phyloP scores from a whole-genome alignment of 1,140 invertebrate genomes.

The Cotesia vestalis region DNA sequence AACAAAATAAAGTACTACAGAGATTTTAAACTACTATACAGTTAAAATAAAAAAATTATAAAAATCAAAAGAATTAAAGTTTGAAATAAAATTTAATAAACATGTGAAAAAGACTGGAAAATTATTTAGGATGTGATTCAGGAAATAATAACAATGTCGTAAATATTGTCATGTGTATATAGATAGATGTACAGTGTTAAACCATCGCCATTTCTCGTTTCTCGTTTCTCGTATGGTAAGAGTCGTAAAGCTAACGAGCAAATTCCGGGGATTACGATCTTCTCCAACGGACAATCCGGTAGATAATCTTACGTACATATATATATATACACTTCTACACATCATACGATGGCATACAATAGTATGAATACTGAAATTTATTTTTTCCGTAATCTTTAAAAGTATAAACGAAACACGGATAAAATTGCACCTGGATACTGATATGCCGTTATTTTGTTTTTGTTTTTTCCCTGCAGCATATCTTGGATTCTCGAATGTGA shows the following conservation, averaged over 20 bases:
- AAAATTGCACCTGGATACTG: conserved; percentile 10
- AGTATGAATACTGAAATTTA: not conserved
- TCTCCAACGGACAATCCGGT: conserved; percentile 16
- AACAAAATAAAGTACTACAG: too few relatives aligned
- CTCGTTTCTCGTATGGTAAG: conserved; percentile 16
- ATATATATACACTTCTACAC: conserved; percentile 9
- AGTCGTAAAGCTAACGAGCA: conserved; percentile 23
- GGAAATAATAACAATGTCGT: too few relatives aligned
- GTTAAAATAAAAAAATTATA: too few relatives aligned
- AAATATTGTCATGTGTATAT: not conserved
- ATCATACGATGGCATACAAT: conserved; percentile 1
- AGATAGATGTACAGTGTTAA: not conserved
- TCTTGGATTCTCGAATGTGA: conserved; percentile 32
- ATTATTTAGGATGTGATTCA: too few relatives aligned
- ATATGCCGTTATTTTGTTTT: not conserved
- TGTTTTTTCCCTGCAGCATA: not conserved
- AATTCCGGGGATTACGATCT: conserved; percentile 29
- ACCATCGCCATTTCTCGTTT: conserved; percentile 15
- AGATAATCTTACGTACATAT: not conserved
- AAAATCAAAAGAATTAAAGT: too few relatives aligned
- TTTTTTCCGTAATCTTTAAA: not conserved
- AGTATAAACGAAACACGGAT: too few relatives aligned
- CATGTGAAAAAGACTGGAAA: too few relatives aligned
- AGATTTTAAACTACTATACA: too few relatives aligned
- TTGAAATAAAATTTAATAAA: too few relatives aligned